phyloP scores from a whole-genome alignment of 23 tunicate genomes.

The Oikopleura vanhoeffeni region DNA sequence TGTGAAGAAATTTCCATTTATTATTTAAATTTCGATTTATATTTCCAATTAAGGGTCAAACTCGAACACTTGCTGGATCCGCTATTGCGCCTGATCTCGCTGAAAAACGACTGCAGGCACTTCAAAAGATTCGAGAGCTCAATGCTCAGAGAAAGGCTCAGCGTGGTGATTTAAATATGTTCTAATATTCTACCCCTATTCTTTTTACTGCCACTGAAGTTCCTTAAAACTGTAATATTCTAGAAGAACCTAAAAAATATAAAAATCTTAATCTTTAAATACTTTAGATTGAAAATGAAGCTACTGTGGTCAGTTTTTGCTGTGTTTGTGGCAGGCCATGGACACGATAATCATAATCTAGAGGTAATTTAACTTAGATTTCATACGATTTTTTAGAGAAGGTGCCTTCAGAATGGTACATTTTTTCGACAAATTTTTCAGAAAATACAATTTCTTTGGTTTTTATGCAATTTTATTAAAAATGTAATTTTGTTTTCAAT shows the following conservation, averaged over 20 bases:
- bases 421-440: background rate
- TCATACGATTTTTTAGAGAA: no score
- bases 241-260: no score
- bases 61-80: background rate
- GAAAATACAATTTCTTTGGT: background rate
- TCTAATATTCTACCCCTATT: no score
- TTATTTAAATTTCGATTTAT: no score
- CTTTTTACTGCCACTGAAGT: no score
- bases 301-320: background rate
- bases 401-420: no score
- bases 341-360: background rate
- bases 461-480: no score
- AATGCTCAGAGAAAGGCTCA: slow-evolving; percentile 9
- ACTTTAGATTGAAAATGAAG: background rate
- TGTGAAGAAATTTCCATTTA: no score
- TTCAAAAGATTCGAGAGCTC: slow-evolving; percentile 8
- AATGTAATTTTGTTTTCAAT: no score
- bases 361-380: no score
- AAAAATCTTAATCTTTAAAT: background rate
- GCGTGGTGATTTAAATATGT: slow-evolving; percentile 8
- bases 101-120: background rate
- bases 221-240: no score
- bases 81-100: background rate
- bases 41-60: no score
- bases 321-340: background rate